Percentiles rank a stretch among this genome's conserved stretches.
Conservation (phyloP, 2,113 vertebrate genomes). For the Campylorhamphus procurvoides region DNA sequence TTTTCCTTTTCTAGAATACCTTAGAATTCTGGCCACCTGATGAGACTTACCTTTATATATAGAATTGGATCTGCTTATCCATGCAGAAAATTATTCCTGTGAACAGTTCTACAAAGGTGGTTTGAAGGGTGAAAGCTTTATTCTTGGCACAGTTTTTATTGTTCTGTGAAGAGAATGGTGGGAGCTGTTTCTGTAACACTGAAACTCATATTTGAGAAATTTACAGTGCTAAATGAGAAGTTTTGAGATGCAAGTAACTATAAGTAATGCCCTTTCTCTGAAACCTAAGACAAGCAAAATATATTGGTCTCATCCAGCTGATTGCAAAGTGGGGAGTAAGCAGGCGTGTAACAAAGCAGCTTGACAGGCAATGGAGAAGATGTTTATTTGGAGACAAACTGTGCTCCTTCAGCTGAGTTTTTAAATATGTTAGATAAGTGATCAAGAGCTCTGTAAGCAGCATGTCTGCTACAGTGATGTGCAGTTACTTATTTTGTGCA, state of each 20-base stretch:
- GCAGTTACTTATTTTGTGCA: background rate
- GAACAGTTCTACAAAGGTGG: background rate
- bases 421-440: constrained; percentile 13
- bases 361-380: constrained; percentile 2
- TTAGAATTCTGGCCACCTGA: background rate
- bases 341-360: background rate
- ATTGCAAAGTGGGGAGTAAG: background rate
- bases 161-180: background rate
- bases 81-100: constrained; percentile 6
- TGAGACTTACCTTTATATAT: background rate
- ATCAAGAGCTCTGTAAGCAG: background rate
- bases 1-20: background rate
- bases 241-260: constrained; percentile 19
- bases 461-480: background rate
- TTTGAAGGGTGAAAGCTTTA: constrained; percentile 39
- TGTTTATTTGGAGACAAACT: background rate
- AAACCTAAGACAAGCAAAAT: constrained; percentile 19
- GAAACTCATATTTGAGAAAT: constrained; percentile 1
- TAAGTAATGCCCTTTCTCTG: constrained; percentile 14
- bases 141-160: background rate
- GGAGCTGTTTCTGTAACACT: background rate
- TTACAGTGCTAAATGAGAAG: constrained; percentile 1
- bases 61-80: constrained; percentile 20
- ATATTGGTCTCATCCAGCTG: background rate
- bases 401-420: background rate